These are phyloP conservation scores for Sinhomidia bicolor DNA, from an alignment of 2,888 invertebrate genomes.

Conservation along the genomic window DNA sequence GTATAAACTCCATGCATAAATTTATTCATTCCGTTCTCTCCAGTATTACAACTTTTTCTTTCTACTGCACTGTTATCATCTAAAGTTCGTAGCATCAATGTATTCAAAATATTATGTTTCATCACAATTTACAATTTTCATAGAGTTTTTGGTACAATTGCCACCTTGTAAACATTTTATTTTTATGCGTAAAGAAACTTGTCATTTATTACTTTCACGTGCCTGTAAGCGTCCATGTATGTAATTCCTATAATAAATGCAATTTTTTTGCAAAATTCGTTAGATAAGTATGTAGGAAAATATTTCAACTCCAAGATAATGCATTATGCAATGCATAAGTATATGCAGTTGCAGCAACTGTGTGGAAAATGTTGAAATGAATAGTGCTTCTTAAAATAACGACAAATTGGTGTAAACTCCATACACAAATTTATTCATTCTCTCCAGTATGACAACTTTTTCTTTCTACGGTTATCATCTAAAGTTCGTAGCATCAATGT, in stretches of 20 bases:
- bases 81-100: constrained; percentile 16
- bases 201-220: no score
- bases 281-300: no score
- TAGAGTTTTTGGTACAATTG: no score
- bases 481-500: constrained; percentile 11
- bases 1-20: constrained; percentile 12
- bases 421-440: constrained; percentile 36
- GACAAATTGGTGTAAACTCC: background rate
- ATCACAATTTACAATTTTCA: no score
- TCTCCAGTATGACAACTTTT: constrained; percentile 27
- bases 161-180: no score
- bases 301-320: no score
- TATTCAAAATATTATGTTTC: constrained; percentile 25
- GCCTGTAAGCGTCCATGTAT: no score
- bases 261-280: background rate
- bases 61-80: background rate
- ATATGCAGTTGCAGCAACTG: no score
- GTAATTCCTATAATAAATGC: background rate
- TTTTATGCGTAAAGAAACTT: no score
- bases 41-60: constrained; percentile 21
- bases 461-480: background rate
- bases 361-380: no score
- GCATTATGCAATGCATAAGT: no score
- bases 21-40: constrained; percentile 35
- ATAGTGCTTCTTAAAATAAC: no score